Conservation (phyloP, 2,888 invertebrate species). For the Microchrysa polita region DNA sequence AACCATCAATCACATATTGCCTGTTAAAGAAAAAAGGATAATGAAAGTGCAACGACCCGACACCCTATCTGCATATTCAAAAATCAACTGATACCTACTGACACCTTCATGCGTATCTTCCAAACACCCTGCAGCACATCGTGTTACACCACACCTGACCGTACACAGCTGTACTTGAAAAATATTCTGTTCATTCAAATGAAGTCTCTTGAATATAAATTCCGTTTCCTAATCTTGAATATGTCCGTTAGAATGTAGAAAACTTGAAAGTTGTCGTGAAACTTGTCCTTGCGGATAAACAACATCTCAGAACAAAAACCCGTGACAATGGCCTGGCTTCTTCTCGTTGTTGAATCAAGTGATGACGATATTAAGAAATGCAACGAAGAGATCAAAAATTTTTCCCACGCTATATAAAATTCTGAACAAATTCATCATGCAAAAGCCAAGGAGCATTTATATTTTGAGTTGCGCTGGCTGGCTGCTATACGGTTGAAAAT, state of each 20-base stretch:
- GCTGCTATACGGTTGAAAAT: constrained; percentile 25
- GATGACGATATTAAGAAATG: constrained; percentile 43
- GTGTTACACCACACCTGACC: neutral
- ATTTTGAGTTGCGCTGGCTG: too few relatives aligned
- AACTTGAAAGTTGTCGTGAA: constrained; percentile 2
- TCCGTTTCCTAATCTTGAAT: constrained; percentile 14
- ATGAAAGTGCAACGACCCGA: too few relatives aligned
- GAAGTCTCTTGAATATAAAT: neutral
- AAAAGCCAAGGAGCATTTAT: constrained; percentile 5
- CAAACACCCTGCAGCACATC: too few relatives aligned
- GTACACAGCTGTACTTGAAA: constrained; percentile 9
- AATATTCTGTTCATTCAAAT: neutral
- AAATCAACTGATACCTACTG: too few relatives aligned
- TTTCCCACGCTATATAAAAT: constrained; percentile 45
- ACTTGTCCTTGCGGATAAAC: constrained; percentile 24
- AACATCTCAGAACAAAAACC: neutral
- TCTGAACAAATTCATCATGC: constrained; percentile 3
- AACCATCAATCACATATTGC: too few relatives aligned
- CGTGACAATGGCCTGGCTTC: constrained; percentile 18
- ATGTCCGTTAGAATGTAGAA: constrained; percentile 12
- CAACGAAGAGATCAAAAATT: neutral
- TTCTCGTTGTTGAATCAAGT: constrained; percentile 41
- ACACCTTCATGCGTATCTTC: too few relatives aligned
- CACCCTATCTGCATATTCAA: too few relatives aligned
- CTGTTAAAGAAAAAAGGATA: too few relatives aligned